Evolutionary conservation across 2,113 vertebrate species (phyloP).

Genomic region (Saccopteryx bilineata): DNA sequence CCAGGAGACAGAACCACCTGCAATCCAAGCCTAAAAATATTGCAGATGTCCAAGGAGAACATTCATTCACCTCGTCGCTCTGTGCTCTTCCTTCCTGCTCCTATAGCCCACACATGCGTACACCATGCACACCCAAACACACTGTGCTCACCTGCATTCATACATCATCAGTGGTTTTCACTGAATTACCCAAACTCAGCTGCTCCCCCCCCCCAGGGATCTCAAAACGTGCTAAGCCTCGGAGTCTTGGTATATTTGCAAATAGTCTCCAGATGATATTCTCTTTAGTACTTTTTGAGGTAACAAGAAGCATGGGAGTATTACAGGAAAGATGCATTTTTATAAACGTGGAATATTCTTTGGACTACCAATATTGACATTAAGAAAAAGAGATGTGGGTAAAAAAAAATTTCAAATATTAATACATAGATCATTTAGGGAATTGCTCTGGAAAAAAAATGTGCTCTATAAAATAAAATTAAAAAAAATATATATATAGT

Average conservation of each 20-base stretch:
- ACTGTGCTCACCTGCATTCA: neutral
- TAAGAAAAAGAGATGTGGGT: neutral
- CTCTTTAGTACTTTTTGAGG: neutral
- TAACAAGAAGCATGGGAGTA: constrained; percentile 30
- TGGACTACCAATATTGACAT: constrained; percentile 38
- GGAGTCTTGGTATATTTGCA: neutral
- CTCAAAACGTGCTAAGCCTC: neutral
- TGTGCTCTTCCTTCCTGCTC: neutral
- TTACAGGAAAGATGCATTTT: constrained; percentile 13
- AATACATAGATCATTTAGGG: neutral
- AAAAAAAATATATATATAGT: neutral
- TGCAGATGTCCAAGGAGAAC: neutral
- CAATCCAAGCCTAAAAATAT: neutral
- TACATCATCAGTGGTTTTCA: neutral
- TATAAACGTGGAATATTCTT: neutral
- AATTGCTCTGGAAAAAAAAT: constrained; percentile 11
- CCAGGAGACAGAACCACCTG: neutral
- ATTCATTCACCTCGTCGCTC: neutral
- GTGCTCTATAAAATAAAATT: constrained; percentile 31
- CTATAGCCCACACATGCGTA: neutral
- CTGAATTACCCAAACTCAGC: neutral
- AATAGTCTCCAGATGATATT: neutral
- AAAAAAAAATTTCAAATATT: constrained; percentile 11
- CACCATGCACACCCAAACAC: neutral
- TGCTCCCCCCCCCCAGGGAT: neutral